Evolutionary conservation across 2,113 vertebrate species (phyloP).

Genomic region (Tauraco erythrolophus): DNA sequence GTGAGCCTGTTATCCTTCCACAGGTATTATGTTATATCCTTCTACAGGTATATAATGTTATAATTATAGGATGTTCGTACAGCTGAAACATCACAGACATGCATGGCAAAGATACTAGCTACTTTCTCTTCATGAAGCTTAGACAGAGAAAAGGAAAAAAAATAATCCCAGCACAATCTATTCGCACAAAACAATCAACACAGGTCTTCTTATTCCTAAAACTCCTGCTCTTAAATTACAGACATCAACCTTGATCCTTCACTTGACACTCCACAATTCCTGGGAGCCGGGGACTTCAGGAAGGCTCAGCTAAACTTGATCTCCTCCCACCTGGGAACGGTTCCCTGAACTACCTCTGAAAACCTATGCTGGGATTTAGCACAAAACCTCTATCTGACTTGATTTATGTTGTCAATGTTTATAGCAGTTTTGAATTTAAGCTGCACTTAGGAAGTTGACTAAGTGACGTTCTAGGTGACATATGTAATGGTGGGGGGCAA

Average conservation of each 20-base stretch:
- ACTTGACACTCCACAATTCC: background rate
- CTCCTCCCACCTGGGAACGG: background rate
- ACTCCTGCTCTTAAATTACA: background rate
- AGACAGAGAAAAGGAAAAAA: background rate
- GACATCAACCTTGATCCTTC: background rate
- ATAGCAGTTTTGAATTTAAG: background rate
- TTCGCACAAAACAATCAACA: background rate
- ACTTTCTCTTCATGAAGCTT: background rate
- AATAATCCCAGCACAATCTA: background rate
- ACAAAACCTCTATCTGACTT: background rate
- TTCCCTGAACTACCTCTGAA: background rate
- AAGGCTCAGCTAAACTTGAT: background rate
- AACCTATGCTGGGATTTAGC: background rate
- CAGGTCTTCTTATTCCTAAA: background rate
- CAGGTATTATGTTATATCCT: background rate
- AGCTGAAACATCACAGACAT: background rate
- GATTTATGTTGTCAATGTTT: background rate
- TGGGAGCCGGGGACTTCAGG: background rate
- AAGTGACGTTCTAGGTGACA: background rate
- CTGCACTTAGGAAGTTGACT: background rate
- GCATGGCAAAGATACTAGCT: background rate
- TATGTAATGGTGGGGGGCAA: background rate
- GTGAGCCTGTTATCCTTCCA: background rate
- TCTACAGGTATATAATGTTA: background rate
- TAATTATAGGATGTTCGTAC: background rate